Evolutionary conservation across 2,888 invertebrate species (phyloP).

Genomic region (Caenorhabditis sp.): DNA sequence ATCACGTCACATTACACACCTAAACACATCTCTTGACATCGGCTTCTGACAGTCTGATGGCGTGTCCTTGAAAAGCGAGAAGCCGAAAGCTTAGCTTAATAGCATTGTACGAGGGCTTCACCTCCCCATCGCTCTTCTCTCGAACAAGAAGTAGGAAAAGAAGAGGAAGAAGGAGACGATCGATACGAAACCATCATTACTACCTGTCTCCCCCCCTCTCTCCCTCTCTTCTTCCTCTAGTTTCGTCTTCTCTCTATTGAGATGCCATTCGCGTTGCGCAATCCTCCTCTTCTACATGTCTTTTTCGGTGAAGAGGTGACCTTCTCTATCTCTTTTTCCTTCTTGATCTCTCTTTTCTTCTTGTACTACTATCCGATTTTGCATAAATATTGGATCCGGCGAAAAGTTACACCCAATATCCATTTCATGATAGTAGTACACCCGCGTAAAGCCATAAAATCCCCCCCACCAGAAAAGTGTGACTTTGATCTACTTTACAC

Average conservation of each 20-base stretch:
- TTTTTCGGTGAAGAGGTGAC: background rate
- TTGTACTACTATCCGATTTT: background rate
- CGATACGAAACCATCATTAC: background rate
- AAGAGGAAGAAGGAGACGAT: background rate
- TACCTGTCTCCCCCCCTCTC: conserved; percentile 6
- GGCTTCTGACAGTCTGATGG: background rate
- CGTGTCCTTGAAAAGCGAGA: conserved; percentile 8
- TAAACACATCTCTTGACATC: background rate
- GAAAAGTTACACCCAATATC: too few species aligned
- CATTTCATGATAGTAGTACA: too few species aligned
- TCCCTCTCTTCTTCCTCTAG: background rate
- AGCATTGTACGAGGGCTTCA: conserved; percentile 7
- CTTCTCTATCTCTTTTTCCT: conserved; percentile 1
- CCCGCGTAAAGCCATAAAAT: too few species aligned
- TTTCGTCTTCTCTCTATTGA: conserved; percentile 4
- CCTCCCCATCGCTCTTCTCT: background rate
- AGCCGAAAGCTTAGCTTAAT: conserved; percentile 23
- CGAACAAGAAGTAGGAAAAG: background rate
- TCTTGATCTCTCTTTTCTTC: background rate
- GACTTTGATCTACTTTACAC: too few species aligned
- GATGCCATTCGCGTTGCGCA: too few species aligned
- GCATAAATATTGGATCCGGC: too few species aligned
- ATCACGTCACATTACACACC: too few species aligned
- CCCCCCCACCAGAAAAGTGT: too few species aligned
- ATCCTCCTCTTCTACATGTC: background rate